These are phyloP conservation scores for Callospermophilus lateralis DNA, from an alignment of 2,113 vertebrate species.

Conservation along the genomic window DNA sequence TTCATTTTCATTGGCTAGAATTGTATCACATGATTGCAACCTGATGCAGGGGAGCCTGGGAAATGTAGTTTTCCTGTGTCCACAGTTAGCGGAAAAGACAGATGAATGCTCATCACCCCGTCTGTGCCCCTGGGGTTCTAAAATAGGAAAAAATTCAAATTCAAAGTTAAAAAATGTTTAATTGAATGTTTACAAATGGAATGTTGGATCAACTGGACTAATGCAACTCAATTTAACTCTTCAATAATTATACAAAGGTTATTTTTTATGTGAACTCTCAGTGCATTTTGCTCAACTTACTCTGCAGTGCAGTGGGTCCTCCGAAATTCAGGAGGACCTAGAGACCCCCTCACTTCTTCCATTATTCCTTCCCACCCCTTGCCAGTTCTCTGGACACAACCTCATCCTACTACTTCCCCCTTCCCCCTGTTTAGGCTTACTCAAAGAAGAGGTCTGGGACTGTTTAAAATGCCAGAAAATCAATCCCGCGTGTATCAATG, in stretches of 20 bases:
- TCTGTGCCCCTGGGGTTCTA: neutral
- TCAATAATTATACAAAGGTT: neutral
- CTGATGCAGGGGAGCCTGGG: neutral
- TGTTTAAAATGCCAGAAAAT: conserved; percentile 67
- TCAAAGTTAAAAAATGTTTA: neutral
- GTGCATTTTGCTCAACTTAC: neutral
- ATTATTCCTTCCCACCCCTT: neutral
- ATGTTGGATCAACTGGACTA: neutral
- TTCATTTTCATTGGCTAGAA: neutral
- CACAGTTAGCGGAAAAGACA: neutral
- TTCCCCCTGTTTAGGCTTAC: neutral
- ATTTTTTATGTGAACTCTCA: neutral
- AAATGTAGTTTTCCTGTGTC: conserved; percentile 28
- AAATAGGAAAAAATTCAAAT: neutral
- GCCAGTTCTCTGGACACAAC: neutral
- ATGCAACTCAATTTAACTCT: neutral
- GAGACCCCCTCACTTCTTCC: neutral
- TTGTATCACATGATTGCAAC: neutral
- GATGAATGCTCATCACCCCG: neutral
- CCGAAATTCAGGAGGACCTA: neutral
- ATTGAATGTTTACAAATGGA: neutral
- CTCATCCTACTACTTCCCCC: neutral
- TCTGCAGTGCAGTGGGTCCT: neutral
- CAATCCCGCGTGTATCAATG: conserved; percentile 23
- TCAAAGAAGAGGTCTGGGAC: conserved; percentile 67